A percentile compares a stretch with the other conserved stretches of the same genome.
Evolutionary conservation across 2,797 vertebrate genomes (phyloP).

Genomic region (Epinephelus malabaricus): DNA sequence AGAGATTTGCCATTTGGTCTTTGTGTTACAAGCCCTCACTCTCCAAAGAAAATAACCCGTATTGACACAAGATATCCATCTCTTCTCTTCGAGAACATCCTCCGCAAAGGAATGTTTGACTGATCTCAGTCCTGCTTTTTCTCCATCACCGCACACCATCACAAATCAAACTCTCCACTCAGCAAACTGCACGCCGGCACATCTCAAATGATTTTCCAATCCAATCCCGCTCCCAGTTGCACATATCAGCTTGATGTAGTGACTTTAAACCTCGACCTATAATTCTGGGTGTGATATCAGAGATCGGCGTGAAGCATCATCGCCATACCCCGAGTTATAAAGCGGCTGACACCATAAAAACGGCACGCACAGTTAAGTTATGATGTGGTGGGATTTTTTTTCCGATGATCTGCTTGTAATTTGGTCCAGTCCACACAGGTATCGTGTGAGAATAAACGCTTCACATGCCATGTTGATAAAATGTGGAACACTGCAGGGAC

Average conservation of each 20-base stretch:
- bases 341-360: constrained; percentile 51
- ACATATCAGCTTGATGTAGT: constrained; percentile 51
- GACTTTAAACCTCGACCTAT: constrained; percentile 55
- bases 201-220: constrained; percentile 69
- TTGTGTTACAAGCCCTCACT: neutral
- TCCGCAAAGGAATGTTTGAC: constrained; percentile 14
- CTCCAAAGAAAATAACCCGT: neutral
- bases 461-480: constrained; percentile 10
- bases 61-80: constrained; percentile 4
- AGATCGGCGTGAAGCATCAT: constrained; percentile 16
- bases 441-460: constrained; percentile 14
- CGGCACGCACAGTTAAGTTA: constrained; percentile 18
- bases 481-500: constrained; percentile 16
- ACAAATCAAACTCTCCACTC: constrained; percentile 60
- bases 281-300: constrained; percentile 46
- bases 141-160: constrained; percentile 30
- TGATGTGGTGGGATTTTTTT: constrained; percentile 17
- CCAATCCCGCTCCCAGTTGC: constrained; percentile 30
- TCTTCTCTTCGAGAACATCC: constrained; percentile 20
- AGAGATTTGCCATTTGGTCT: neutral
- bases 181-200: constrained; percentile 11
- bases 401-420: constrained; percentile 17
- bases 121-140: constrained; percentile 33
- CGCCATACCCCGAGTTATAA: neutral
- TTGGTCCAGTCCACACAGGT: constrained; percentile 22